These are phyloP conservation scores for Cotesia glomerata DNA, from an alignment of 1,140 invertebrate genomes.

Conservation along the genomic window DNA sequence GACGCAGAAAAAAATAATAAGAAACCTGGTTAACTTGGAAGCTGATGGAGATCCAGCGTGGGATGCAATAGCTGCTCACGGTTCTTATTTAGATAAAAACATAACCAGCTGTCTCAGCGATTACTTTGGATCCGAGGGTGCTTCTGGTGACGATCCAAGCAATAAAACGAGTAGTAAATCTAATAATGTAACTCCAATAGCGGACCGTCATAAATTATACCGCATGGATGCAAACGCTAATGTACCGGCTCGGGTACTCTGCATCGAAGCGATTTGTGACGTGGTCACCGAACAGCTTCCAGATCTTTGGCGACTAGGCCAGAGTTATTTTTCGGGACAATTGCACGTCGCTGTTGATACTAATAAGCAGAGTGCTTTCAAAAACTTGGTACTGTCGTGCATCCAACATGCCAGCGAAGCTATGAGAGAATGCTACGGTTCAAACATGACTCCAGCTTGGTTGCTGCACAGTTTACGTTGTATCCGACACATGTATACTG, in stretches of 20 bases:
- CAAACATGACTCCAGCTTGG: constrained; percentile 72
- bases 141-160: constrained; percentile 41
- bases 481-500: constrained; percentile 73
- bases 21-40: constrained; percentile 76
- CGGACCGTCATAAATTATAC: constrained; percentile 45
- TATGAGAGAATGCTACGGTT: constrained; percentile 58
- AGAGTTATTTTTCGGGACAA: constrained; percentile 87
- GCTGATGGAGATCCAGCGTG: constrained; percentile 87
- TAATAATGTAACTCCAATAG: constrained; percentile 34
- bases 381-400: constrained; percentile 61
- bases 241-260: constrained; percentile 68
- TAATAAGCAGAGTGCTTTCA: constrained; percentile 74
- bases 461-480: constrained; percentile 79
- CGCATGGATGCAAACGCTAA: constrained; percentile 50
- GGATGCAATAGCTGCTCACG: constrained; percentile 78
- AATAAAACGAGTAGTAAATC: constrained; percentile 40
- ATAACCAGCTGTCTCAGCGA: constrained; percentile 49
- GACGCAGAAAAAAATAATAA: constrained; percentile 91
- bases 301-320: constrained; percentile 88
- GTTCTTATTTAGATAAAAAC: constrained; percentile 56
- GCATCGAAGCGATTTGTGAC: constrained; percentile 77
- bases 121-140: constrained; percentile 43
- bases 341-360: constrained; percentile 74
- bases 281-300: constrained; percentile 76
- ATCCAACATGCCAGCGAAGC: constrained; percentile 56